Evolutionary conservation across 2,797 vertebrate species (phyloP), one percentile per base, ranked within the genome.

Genomic region (Loriculus beryllinus): DNA sequence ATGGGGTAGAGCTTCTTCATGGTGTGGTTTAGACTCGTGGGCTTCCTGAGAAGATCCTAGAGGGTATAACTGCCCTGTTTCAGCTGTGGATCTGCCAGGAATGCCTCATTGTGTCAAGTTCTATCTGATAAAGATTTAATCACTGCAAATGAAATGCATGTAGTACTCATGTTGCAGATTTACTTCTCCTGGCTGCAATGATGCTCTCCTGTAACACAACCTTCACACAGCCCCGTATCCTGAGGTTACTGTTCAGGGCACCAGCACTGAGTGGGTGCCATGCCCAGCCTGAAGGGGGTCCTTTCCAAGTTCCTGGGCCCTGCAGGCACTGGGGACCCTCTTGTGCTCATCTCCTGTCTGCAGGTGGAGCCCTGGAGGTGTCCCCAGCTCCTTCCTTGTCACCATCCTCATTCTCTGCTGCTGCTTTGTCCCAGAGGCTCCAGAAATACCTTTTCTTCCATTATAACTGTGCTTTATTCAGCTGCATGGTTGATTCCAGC

Each of bases 151-250:
- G 5, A 64, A 6, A 28, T 31, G 40, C 7, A 1, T 68, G 75
- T 51, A 3, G 9, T 39, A 5, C 18, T 60, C 14, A 0, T 1
- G 1, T 11, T 40, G 47, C 33, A n/a, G 8, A 18, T 45, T 25
- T 12, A 56, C 52, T 22, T 1, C 23, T 70, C 20, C 60, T 42
- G 64, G 18, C 33, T 26, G 67, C 21, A 25, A 3, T 2, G 17
- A 43, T 35, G 52, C 31, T n/a, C 31, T 9, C 52, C 52, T 54
- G 52, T 22, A 56, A 56, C n/a, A 33, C 20, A 56, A 7, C 13
- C 20, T 22, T 54, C 52, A 10, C 52, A 33, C 31, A 56, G 52
- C 52, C n/a, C 52, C 13, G 6, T 33, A 33, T 33, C 13, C 31
- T 33, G 52, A 22, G 52, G 20, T 56, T 56, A 56, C 52, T 33